Percentiles rank a stretch among this genome's conserved stretches.
Evolutionary conservation across 2,797 vertebrate genomes (phyloP).

Genomic region (Philypnodon macrostomus): DNA sequence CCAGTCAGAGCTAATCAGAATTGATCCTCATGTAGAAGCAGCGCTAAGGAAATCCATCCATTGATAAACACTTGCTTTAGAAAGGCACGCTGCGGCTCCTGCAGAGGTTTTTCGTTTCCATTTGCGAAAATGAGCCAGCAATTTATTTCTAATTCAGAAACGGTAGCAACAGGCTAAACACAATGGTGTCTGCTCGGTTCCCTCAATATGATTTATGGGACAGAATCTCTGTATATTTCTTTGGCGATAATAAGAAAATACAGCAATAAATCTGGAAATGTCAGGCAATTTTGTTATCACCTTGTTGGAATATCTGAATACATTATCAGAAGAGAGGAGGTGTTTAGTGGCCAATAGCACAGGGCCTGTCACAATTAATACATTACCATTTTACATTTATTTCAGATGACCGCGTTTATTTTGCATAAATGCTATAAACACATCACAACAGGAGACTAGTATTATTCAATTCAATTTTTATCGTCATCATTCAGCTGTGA

Average conservation of each 20-base stretch:
- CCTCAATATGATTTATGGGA: conserved; percentile 80
- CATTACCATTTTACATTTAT: not conserved
- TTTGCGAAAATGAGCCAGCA: conserved; percentile 78
- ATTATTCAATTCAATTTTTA: too few species aligned
- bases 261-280: conserved; percentile 84
- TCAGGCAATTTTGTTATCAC: conserved; percentile 83
- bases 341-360: not conserved
- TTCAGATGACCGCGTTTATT: not conserved
- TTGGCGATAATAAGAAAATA: conserved; percentile 81
- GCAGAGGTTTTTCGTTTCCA: conserved; percentile 72
- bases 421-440: not conserved
- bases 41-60: conserved; percentile 75
- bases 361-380: not conserved
- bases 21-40: conserved; percentile 71
- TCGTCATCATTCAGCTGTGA: too few species aligned
- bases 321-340: conserved; percentile 53
- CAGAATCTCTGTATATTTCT: conserved; percentile 79
- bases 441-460: not conserved
- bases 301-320: conserved; percentile 80
- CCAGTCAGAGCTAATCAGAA: conserved; percentile 71
- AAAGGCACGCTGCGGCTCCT: conserved; percentile 61
- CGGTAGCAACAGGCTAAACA: conserved; percentile 68
- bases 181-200: conserved; percentile 68
- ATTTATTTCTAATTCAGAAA: conserved; percentile 81
- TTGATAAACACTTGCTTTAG: conserved; percentile 71